Conservation (phyloP, 2,888 invertebrate species). For the Hyppa rectilinea region DNA sequence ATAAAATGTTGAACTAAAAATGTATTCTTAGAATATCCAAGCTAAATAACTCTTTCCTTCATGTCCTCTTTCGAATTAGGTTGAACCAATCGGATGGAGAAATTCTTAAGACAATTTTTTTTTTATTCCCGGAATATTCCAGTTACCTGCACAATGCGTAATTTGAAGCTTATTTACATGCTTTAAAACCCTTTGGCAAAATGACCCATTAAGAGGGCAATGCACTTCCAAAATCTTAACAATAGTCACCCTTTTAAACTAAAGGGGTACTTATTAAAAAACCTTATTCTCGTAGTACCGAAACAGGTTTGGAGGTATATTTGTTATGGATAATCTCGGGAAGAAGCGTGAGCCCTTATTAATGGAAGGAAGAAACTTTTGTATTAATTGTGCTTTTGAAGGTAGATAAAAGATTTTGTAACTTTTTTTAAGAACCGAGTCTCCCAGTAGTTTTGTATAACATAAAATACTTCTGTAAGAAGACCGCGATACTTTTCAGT, state of each 20-base stretch:
- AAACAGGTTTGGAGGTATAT: conserved; percentile 69
- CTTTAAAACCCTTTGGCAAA: conserved; percentile 59
- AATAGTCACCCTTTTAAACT: conserved; percentile 69
- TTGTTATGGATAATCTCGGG: conserved; percentile 57
- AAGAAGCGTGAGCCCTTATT: conserved; percentile 40
- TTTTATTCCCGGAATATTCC: background rate
- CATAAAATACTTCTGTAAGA: background rate
- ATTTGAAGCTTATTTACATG: conserved; percentile 16
- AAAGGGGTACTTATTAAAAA: conserved; percentile 66
- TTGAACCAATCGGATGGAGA: background rate
- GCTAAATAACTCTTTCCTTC: too few relatives aligned
- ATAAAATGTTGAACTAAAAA: background rate
- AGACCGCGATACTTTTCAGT: background rate
- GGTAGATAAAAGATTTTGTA: conserved; percentile 16
- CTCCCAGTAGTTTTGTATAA: background rate
- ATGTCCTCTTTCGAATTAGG: background rate
- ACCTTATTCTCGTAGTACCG: conserved; percentile 53
- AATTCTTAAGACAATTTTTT: background rate
- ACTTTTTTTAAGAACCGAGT: background rate
- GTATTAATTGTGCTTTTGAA: conserved; percentile 33
- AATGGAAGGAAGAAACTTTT: conserved; percentile 39
- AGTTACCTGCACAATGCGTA: conserved; percentile 28
- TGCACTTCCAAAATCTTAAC: conserved; percentile 73
- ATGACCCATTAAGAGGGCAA: conserved; percentile 76
- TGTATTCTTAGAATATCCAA: too few relatives aligned